These are phyloP conservation scores for Azorinus chamasolen DNA, from an alignment of 2,888 invertebrate species.

Conservation along the genomic window DNA sequence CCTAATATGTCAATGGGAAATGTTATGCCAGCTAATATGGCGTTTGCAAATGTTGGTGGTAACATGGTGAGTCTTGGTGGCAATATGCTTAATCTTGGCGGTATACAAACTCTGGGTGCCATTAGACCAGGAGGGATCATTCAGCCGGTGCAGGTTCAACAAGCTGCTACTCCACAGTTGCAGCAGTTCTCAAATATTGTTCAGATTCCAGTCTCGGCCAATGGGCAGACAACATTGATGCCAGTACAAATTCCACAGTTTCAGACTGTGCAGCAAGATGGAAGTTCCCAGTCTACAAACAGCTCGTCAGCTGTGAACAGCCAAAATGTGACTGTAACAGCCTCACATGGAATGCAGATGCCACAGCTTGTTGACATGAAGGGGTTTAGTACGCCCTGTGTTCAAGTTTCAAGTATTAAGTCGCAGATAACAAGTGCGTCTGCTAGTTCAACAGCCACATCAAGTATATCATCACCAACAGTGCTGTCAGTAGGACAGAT, in stretches of 20 bases:
- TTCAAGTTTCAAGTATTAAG: slow-evolving; percentile 9
- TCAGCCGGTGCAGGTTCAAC: slow-evolving; percentile 89
- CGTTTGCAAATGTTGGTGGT: slow-evolving; percentile 63
- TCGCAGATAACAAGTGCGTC: slow-evolving; percentile 6
- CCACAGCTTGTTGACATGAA: slow-evolving; percentile 37
- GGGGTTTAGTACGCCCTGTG: slow-evolving; percentile 7
- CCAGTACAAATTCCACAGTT: slow-evolving; percentile 95
- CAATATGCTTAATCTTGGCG: slow-evolving; percentile 68
- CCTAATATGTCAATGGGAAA: slow-evolving; percentile 52
- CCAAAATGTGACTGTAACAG: slow-evolving; percentile 9
- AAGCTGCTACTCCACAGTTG: slow-evolving; percentile 81
- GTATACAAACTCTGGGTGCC: slow-evolving; percentile 54
- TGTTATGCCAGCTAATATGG: slow-evolving; percentile 65
- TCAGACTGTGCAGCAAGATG: slow-evolving; percentile 48
- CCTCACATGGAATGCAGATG: slow-evolving; percentile 13
- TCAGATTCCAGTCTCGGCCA: slow-evolving; percentile 95
- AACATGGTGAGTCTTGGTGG: slow-evolving; percentile 81
- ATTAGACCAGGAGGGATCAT: slow-evolving; percentile 74
- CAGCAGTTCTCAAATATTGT: slow-evolving; percentile 89
- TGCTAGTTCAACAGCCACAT: slow-evolving; percentile 29
- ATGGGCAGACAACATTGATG: slow-evolving; percentile 98
- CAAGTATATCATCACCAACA: slow-evolving; percentile 18
- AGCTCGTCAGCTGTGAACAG: slow-evolving; percentile 12
- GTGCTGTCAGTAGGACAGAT: slow-evolving; percentile 50
- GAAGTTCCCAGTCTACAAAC: slow-evolving; percentile 27